Conservation (phyloP, 2,888 invertebrate genomes). For the Agrilus cyanescens region DNA sequence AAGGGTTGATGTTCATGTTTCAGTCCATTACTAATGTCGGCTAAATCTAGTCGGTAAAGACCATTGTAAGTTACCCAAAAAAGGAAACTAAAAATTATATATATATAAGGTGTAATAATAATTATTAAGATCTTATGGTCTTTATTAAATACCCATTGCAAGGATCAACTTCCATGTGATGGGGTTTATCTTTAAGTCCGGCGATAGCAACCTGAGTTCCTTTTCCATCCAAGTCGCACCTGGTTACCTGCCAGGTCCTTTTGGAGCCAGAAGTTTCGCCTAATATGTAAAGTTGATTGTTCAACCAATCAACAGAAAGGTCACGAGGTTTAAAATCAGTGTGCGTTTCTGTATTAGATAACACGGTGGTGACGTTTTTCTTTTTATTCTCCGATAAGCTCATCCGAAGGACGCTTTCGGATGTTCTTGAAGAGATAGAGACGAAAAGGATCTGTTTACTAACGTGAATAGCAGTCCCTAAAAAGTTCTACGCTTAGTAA, state of each 20-base stretch:
- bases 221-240: constrained; percentile 64
- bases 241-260: constrained; percentile 58
- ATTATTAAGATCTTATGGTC: neutral
- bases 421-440: constrained; percentile 55
- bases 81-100: constrained; percentile 47
- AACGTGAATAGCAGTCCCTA: constrained; percentile 71
- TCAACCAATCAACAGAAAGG: constrained; percentile 81
- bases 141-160: constrained; percentile 59
- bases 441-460: constrained; percentile 61
- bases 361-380: constrained; percentile 36
- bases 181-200: constrained; percentile 56
- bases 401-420: constrained; percentile 35
- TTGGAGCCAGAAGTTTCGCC: constrained; percentile 48
- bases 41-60: constrained; percentile 63
- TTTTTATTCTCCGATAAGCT: constrained; percentile 37
- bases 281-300: constrained; percentile 70
- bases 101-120: neutral
- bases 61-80: constrained; percentile 66
- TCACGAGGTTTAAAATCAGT: constrained; percentile 55
- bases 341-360: constrained; percentile 39
- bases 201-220: constrained; percentile 58
- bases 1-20: constrained; percentile 56
- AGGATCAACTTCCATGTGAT: constrained; percentile 82
- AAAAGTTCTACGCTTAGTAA: constrained; percentile 12
- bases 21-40: constrained; percentile 63